Evolutionary conservation across 2,888 invertebrate genomes (phyloP), one percentile per base, ranked within the genome.

Genomic region (Amblyjoppa fuscipennis): DNA sequence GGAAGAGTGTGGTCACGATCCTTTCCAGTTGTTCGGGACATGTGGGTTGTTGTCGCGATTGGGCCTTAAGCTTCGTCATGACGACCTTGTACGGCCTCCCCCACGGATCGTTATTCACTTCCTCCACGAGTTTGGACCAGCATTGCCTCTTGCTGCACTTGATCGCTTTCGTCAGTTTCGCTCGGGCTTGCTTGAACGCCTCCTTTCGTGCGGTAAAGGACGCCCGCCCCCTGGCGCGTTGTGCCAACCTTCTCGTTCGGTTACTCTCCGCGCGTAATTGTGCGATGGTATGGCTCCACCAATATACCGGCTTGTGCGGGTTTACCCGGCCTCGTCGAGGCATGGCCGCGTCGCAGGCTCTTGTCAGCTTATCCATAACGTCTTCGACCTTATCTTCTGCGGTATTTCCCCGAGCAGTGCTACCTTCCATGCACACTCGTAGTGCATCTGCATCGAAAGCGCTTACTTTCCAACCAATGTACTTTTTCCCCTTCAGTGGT

Each of bases 81-180:
- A 88, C 81, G 7, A 86, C 84, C 56, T 76, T 86, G 64, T 87
- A n/a, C n/a, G n/a, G n/a, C n/a, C n/a, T n/a, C n/a, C n/a, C n/a
- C n/a, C n/a, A n/a, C n/a, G n/a, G n/a, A n/a, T n/a, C n/a, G n/a
- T n/a, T n/a, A n/a, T n/a, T n/a, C n/a, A n/a, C n/a, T n/a, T n/a
- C n/a, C n/a, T n/a, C n/a, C n/a, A n/a, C n/a, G n/a, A n/a, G n/a
- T n/a, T n/a, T n/a, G n/a, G n/a, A n/a, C n/a, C n/a, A 85, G 0
- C 38, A 4, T n/a, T 73, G 16, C n/a, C 70, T 81, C 25, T 84
- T 73, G 25, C 78, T 81, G 11, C 78, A 20, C 76, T 75, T 85
- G 34, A 85, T 79, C n/a, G 59, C 85, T 41, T 79, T 82, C 1
- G 78, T 75, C 25, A 82, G 70, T n/a, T 38, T 38, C 4, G 80